A percentile compares a stretch with the other conserved stretches of the same genome.
Evolutionary conservation across 2,113 vertebrate genomes (phyloP).

Genomic region (Platichthys stellatus): DNA sequence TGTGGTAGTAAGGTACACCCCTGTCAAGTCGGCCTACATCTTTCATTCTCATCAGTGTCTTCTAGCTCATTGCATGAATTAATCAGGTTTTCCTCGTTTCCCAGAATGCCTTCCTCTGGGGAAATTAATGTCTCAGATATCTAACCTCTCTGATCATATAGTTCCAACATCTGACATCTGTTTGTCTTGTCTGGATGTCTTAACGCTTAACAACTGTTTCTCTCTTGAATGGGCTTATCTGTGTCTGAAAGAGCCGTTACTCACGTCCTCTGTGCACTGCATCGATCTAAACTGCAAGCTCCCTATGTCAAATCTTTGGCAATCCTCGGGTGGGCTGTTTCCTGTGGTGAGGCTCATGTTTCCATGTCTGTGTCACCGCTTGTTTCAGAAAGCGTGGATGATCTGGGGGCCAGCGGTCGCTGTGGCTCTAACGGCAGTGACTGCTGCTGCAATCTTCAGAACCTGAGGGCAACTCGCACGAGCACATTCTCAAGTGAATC

Average conservation of each 20-base stretch:
- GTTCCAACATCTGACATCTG: constrained; percentile 83
- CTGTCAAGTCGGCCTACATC: constrained; percentile 76
- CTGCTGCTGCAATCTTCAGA: constrained; percentile 92
- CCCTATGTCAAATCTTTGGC: constrained; percentile 54
- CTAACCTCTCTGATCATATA: constrained; percentile 70
- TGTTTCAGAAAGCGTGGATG: constrained; percentile 91
- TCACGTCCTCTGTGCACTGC: constrained; percentile 34
- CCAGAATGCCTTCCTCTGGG: constrained; percentile 47
- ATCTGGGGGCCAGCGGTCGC: constrained; percentile 95
- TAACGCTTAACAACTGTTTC: constrained; percentile 68
- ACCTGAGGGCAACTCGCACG: constrained; percentile 79
- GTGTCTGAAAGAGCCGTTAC: constrained; percentile 41
- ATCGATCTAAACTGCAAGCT: constrained; percentile 46
- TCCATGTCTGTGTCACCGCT: constrained; percentile 59
- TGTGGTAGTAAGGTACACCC: constrained; percentile 99
- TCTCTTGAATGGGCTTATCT: constrained; percentile 57
- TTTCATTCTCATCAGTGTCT: constrained; percentile 85
- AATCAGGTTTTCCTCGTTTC: constrained; percentile 53
- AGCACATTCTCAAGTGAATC: constrained; percentile 17
- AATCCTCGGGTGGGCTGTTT: constrained; percentile 22
- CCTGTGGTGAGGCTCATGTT: constrained; percentile 4
- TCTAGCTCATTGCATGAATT: constrained; percentile 86
- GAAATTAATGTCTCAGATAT: constrained; percentile 28
- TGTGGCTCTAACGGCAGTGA: constrained; percentile 93
- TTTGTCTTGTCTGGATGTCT: constrained; percentile 82